Evolutionary conservation across 2,888 invertebrate genomes (phyloP), one percentile per base, ranked within the genome.

Genomic region (Chydorus sphaericus): DNA sequence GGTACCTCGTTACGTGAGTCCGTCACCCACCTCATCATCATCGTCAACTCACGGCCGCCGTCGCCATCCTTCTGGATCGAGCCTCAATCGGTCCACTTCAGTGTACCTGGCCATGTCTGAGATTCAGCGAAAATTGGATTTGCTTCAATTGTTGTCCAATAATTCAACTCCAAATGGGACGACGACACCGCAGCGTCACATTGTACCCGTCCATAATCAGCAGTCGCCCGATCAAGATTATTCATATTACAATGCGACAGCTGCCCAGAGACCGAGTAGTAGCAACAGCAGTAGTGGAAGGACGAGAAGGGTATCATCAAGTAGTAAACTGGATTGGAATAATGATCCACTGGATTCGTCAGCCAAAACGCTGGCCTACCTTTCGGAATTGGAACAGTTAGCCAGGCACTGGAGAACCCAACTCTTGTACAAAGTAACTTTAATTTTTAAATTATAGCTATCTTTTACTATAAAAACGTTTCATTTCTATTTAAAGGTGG

Each of bases 361-460:
- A n/a, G 51, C 31, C 14, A 74, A 75, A 63, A 73, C 73, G 64
- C 68, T 75, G 63, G 73, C 73, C 33, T 73, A 74, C 62, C 65
- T 75, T 54, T 68, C 71, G 48, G 73, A 74, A 59, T 66, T 69
- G 61, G 75, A 75, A 63, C 67, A 75, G 65, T 65, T 74, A 59
- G 74, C 73, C 62, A 70, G 74, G 61, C 73, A 73, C 62, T 70
- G 72, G 64, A 66, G 72, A 61, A 73, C 71, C 65, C 71, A 71
- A 65, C 69, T 72, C 56, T 69, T 73, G 56, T 71, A 73, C 63
- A 70, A 73, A 73, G 75, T 75, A 74, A 73, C 26, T 38, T 11
- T 37, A 16, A 7, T 11, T 37, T 37, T 37, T n/a, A 38, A 7
- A 2, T 38, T 38, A 18, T 38, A 18, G 16, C 3, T 16, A 16